Base-by-base conservation (phyloP, 2,888 invertebrate species). In the Nomada flava region DNA sequence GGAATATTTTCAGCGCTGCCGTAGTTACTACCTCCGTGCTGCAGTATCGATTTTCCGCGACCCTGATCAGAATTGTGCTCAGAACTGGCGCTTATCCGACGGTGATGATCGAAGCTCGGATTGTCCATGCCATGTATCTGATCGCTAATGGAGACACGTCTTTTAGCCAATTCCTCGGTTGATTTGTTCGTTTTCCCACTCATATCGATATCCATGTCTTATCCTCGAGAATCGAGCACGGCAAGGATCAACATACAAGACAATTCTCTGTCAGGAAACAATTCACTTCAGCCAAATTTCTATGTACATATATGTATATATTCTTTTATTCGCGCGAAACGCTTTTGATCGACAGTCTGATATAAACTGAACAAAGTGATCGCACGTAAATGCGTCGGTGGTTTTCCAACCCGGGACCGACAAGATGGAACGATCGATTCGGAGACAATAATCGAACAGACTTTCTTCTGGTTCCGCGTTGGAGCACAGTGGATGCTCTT, bases 61-160 rank as follows among this genome's bases (percentile, higher is more conserved):
- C 90, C 88, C 18, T 88, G 87, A 76, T 91, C 92, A 9, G 91
- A 90, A 73, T 90, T 90, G 76, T 90, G 91, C 53, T 91, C 93
- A 50, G 91, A 92, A 57, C 90, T 91, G 53, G 88, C 91, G 86
- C 90, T 93, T 72, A 92, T 91, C n/a, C 91, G 89, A 47, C 92
- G 86, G 60, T 91, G 86, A 78, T 93, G 92, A 60, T 93, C 93
- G 82, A 92, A 93, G 0, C 85, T 90, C 1, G 91, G 92, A 86
- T 93, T 93, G 74, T 93, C 93, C 57, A 92, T 83, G 10, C 93
- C 93, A 36, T 91, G 76, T 29, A 90, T 88, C 73, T 92, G 93
- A 64, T 93, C 93, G 85, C 93, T 93, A 71, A 93, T 93, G 29
- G 93, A 93, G 26, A 93, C 93, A 0, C 93, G 89, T 57, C 93